phyloP scores from a whole-genome alignment of 2,888 invertebrate genomes.

The Cristatella mucedo region DNA sequence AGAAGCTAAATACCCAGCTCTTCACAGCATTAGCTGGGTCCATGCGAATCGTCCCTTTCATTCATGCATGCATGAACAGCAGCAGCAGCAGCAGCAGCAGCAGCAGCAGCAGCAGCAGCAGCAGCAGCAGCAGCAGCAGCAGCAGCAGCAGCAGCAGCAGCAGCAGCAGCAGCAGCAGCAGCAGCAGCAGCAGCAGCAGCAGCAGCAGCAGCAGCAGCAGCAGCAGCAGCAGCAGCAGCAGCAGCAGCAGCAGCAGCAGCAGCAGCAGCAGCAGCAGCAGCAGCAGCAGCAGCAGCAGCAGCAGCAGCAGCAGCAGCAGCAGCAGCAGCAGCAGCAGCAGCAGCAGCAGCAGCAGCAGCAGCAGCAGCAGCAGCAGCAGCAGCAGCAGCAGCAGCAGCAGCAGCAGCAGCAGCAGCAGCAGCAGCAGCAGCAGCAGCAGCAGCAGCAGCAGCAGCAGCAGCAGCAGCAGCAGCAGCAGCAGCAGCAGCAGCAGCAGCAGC shows the following conservation, averaged over 20 bases:
- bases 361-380: conserved; percentile 4
- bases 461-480: conserved; percentile 4
- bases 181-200: conserved; percentile 6
- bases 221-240: conserved; percentile 6
- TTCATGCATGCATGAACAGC: too few species aligned
- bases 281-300: conserved; percentile 4
- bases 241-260: conserved; percentile 6
- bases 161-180: conserved; percentile 1
- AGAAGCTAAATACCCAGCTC: too few species aligned
- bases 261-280: conserved; percentile 6
- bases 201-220: conserved; percentile 5
- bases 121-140: conserved; percentile 1
- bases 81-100: conserved; percentile 1
- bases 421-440: conserved; percentile 6
- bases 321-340: conserved; percentile 6
- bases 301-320: conserved; percentile 6
- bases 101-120: conserved; percentile 1
- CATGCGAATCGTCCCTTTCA: too few species aligned
- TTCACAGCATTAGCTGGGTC: too few species aligned
- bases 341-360: conserved; percentile 6
- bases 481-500: conserved; percentile 5
- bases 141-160: conserved; percentile 2
- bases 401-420: conserved; percentile 5
- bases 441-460: conserved; percentile 6
- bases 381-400: conserved; percentile 5